Base-by-base conservation (phyloP, 2,797 vertebrate species). In the Brachyalestes nurse region DNA sequence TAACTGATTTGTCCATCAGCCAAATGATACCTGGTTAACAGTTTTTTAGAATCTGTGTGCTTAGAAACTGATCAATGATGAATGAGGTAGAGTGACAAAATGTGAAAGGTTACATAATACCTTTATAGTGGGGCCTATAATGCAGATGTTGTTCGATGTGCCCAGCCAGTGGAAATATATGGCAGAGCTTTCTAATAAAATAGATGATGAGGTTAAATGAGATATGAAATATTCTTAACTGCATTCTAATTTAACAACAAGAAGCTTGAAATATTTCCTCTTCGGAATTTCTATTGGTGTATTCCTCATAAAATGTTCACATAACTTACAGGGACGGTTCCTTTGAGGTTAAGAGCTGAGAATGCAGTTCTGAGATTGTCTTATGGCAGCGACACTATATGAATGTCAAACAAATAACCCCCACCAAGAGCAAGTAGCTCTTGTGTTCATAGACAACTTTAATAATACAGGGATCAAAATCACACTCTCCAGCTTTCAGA, bases 401-500 rank as follows among this genome's bases (percentile, higher is more conserved):
- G 1, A 57, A 72, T 66, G 60, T 51, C 10, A 28, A 38, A 57
- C 19, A 9, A 57, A 66, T 45, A 76, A 51, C 45, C 19, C 25
- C 9, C 17, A 55, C 49, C 14, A 34, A 40, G 17, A 40, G 55
- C 45, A 53, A 53, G 19, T 28, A 66, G 40, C 25, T 74, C 2
- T 58, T 28, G 47, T 28, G 42, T 19, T 75, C 47, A 28, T 57
- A 40, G 17, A 28, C 47, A 14, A 53, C 40, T 60, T 57, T 38
- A 78, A 28, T 74, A 67, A 58, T 17, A 69, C 42, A 6, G 40
- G 10, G 65, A 69, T 66, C 14, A 72, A 38, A 60, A 21, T 66
- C 73, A 72, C 67, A 34, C 40, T 23, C 51, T 53, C 25, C 25
- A 77, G 23, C 34, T 42, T 67, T 51, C 51, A 51, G 67, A 71